Evolutionary conservation across 2,888 invertebrate genomes (phyloP).

Genomic region (Exephanes ischioxanthus): DNA sequence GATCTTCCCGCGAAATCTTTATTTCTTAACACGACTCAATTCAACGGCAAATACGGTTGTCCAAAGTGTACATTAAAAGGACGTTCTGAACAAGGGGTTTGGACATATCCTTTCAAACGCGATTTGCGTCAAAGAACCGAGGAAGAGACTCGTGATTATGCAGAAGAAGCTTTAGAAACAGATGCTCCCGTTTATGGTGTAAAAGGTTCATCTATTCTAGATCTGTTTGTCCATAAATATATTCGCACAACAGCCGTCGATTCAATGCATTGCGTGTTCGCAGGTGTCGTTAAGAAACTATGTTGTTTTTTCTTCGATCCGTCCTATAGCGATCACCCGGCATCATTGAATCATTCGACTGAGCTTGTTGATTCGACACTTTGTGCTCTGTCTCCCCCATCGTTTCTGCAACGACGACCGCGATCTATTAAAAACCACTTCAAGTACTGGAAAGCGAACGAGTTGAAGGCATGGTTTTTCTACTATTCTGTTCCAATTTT

Average conservation of each 20-base stretch:
- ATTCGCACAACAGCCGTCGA: constrained; percentile 60
- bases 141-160: constrained; percentile 2
- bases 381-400: constrained; percentile 56
- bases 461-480: constrained; percentile 69
- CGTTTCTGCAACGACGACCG: constrained; percentile 58
- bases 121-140: constrained; percentile 16
- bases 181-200: constrained; percentile 43
- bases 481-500: constrained; percentile 69
- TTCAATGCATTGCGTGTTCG: constrained; percentile 66
- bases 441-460: constrained; percentile 69
- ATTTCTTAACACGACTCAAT: constrained; percentile 47
- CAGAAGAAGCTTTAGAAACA: not conserved
- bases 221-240: constrained; percentile 50
- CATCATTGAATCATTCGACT: constrained; percentile 42
- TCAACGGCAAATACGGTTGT: constrained; percentile 34
- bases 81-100: not conserved
- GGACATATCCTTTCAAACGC: constrained; percentile 12
- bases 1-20: constrained; percentile 52
- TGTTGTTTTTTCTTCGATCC: constrained; percentile 60
- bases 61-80: constrained; percentile 25
- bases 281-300: constrained; percentile 61
- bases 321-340: constrained; percentile 8
- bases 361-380: constrained; percentile 60
- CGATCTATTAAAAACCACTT: constrained; percentile 60
- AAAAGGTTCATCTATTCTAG: constrained; percentile 65